Conservation (phyloP, 2,113 vertebrate genomes). For the Emydocephalus ijimae region DNA sequence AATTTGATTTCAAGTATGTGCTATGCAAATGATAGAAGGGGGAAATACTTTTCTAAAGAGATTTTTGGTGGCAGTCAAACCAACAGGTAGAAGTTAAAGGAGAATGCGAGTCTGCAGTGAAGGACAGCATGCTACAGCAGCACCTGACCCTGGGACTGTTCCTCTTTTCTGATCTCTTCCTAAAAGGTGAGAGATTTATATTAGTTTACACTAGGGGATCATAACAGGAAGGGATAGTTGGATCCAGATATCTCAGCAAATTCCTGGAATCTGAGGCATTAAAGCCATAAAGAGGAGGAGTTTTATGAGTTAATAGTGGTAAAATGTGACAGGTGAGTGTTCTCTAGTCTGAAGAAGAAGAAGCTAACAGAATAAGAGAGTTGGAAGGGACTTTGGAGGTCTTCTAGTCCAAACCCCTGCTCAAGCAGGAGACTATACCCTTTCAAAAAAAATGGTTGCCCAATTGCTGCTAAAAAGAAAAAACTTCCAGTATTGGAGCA, state of each 20-base stretch:
- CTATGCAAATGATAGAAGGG: neutral
- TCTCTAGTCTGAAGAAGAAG: neutral
- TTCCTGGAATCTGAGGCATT: neutral
- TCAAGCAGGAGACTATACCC: neutral
- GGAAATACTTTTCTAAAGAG: no score
- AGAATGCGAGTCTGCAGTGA: neutral
- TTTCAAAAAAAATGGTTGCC: neutral
- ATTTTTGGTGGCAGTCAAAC: neutral
- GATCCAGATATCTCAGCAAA: neutral
- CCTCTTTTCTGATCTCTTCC: neutral
- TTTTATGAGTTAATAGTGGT: neutral
- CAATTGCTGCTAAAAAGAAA: neutral
- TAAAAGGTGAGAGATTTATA: neutral
- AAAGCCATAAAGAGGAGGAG: neutral
- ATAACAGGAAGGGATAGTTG: no score
- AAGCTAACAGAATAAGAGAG: neutral
- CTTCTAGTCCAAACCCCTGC: neutral
- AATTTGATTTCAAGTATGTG: neutral
- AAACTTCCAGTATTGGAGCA: neutral
- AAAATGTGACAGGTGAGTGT: neutral
- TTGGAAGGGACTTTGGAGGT: neutral
- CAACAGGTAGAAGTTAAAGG: neutral
- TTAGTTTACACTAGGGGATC: neutral
- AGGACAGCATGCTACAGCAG: neutral
- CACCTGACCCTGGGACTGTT: neutral